Evolutionary conservation across 2,113 vertebrate genomes (phyloP).

Genomic region (Scortum barcoo): DNA sequence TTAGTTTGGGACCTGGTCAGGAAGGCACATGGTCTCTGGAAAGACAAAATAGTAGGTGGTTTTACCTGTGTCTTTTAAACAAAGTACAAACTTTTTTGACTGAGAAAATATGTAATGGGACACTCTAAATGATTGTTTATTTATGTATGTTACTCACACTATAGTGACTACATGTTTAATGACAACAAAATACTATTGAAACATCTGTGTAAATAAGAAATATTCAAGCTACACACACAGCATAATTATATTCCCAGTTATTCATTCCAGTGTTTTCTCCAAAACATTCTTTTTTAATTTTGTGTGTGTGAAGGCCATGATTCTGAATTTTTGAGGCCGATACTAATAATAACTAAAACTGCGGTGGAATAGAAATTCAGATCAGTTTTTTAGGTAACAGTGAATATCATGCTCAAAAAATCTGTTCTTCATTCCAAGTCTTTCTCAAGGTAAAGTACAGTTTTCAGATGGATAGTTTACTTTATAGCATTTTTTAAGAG

Average conservation of each 20-base stretch:
- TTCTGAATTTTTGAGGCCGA: background rate
- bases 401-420: background rate
- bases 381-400: background rate
- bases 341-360: background rate
- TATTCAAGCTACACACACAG: background rate
- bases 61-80: background rate
- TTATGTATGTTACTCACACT: background rate
- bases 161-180: background rate
- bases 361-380: background rate
- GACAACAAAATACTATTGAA: background rate
- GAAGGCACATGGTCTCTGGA: slow-evolving; percentile 82
- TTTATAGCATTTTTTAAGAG: background rate
- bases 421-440: background rate
- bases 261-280: background rate
- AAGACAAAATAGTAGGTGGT: slow-evolving; percentile 80
- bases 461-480: background rate
- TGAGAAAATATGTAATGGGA: background rate
- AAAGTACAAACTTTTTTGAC: background rate
- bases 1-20: slow-evolving; percentile 65
- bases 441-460: background rate
- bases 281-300: background rate
- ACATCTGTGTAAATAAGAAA: background rate
- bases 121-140: background rate
- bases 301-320: background rate
- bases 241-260: background rate